Conservation (phyloP, 2,797 vertebrate genomes). For the Centropyge bicolor region DNA sequence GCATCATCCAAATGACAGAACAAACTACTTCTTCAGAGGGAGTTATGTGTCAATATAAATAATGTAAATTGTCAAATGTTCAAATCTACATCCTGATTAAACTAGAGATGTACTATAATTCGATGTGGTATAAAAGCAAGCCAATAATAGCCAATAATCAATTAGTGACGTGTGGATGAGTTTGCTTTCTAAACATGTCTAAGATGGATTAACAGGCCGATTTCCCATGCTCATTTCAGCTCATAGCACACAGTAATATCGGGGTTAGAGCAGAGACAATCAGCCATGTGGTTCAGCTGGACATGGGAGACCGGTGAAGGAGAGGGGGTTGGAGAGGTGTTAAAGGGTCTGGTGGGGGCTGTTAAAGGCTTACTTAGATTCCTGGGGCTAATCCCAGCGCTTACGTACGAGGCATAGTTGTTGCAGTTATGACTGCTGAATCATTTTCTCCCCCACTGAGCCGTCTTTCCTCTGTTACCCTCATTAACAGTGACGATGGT, state of each 20-base stretch:
- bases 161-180: background rate
- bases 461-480: constrained; percentile 19
- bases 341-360: constrained; percentile 52
- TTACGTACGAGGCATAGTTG: constrained; percentile 69
- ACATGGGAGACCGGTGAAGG: constrained; percentile 17
- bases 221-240: background rate
- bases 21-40: background rate
- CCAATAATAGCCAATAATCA: background rate
- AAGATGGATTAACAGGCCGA: background rate
- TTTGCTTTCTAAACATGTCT: background rate
- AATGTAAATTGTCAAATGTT: too few species aligned
- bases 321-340: constrained; percentile 5
- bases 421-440: constrained; percentile 67
- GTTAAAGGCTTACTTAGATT: constrained; percentile 81
- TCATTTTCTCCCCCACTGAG: constrained; percentile 54
- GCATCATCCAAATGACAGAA: background rate
- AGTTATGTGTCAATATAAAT: too few species aligned
- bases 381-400: constrained; percentile 76
- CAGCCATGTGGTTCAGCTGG: constrained; percentile 41
- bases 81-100: too few species aligned
- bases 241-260: background rate
- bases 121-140: background rate
- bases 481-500: background rate
- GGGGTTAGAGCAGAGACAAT: constrained; percentile 15
- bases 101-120: too few species aligned